Percentiles rank a stretch among this genome's conserved stretches.
These are phyloP conservation scores for Chloroclystis v-ata DNA, from an alignment of 2,888 invertebrate genomes.

Conservation along the genomic window DNA sequence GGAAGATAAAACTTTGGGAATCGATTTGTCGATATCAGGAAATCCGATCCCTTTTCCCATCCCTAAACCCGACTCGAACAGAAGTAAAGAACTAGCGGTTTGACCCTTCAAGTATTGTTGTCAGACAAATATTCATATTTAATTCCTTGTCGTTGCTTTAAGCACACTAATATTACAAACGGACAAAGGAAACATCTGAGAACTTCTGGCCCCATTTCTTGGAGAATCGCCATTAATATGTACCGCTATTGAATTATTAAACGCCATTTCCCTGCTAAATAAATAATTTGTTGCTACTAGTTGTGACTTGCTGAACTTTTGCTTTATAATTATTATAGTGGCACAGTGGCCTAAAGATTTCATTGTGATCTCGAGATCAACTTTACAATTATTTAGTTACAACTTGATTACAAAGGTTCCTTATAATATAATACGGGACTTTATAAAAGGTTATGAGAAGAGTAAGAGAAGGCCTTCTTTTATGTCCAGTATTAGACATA, in stretches of 20 bases:
- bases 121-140: slow-evolving; percentile 74
- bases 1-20: slow-evolving; percentile 1
- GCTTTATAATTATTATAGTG: not conserved
- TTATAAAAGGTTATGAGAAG: too few relatives aligned
- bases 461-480: too few relatives aligned
- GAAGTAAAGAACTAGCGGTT: slow-evolving; percentile 58
- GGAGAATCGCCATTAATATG: slow-evolving; percentile 28
- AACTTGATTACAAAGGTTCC: too few relatives aligned
- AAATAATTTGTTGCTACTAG: slow-evolving; percentile 18
- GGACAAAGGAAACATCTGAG: slow-evolving; percentile 48
- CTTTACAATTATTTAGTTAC: slow-evolving; percentile 4
- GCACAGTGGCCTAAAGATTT: slow-evolving; percentile 1
- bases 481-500: too few relatives aligned
- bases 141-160: slow-evolving; percentile 57
- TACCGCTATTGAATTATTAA: slow-evolving; percentile 26
- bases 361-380: not conserved
- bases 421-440: too few relatives aligned
- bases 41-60: slow-evolving; percentile 7
- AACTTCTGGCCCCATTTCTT: slow-evolving; percentile 26
- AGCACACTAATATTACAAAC: slow-evolving; percentile 57
- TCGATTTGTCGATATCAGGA: slow-evolving; percentile 10
- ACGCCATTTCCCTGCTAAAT: slow-evolving; percentile 15
- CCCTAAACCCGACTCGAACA: slow-evolving; percentile 42
- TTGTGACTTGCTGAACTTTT: slow-evolving; percentile 14
- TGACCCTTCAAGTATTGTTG: slow-evolving; percentile 56